Conservation (phyloP, 2,888 invertebrate genomes). For the Apodemia duryi region DNA sequence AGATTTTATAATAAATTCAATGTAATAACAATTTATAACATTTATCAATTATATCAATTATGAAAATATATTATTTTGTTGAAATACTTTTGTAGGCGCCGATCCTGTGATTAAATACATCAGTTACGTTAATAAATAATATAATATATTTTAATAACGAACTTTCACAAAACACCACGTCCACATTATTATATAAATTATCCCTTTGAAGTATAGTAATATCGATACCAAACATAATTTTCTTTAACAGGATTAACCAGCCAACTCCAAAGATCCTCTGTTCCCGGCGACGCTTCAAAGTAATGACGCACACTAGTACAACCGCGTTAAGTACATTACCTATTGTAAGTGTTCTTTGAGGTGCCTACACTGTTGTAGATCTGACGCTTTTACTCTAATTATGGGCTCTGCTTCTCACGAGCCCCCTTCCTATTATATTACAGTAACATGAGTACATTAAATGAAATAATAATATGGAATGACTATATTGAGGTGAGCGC, state of each 20-base stretch:
- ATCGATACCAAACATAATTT: background rate
- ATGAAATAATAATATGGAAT: conserved; percentile 17
- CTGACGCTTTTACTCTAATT: conserved; percentile 72
- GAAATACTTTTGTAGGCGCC: no score
- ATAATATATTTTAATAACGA: background rate
- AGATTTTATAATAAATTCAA: no score
- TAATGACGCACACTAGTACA: conserved; percentile 63
- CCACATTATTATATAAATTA: background rate
- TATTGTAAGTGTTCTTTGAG: conserved; percentile 75
- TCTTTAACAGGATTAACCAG: conserved; percentile 17
- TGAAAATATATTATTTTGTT: no score
- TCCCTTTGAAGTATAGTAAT: background rate
- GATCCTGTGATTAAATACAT: no score
- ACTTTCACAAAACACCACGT: background rate
- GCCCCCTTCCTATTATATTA: conserved; percentile 40
- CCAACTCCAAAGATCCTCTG: conserved; percentile 41
- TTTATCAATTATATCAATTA: no score
- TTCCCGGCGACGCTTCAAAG: conserved; percentile 56
- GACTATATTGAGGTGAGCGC: background rate
- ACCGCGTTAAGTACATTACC: conserved; percentile 72
- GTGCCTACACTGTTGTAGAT: conserved; percentile 53
- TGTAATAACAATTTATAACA: no score
- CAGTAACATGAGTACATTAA: conserved; percentile 28
- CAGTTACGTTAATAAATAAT: no score
- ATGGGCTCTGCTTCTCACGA: conserved; percentile 44